phyloP scores from a whole-genome alignment of 2,113 vertebrate genomes.

The Lonchura striata region DNA sequence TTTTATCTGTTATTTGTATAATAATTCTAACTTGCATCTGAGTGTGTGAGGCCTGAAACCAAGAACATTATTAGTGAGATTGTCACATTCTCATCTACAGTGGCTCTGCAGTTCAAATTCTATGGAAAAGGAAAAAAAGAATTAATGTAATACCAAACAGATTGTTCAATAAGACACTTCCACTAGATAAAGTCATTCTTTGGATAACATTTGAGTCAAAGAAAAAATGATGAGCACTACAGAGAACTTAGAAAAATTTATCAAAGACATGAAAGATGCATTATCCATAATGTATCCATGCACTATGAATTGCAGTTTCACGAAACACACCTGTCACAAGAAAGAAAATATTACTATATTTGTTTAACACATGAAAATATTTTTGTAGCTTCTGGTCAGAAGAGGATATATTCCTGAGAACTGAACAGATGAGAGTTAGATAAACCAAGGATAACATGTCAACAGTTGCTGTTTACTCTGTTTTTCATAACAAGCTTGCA shows the following conservation, averaged over 20 bases:
- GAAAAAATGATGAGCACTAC: neutral
- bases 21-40: neutral
- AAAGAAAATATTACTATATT: neutral
- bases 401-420: neutral
- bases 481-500: neutral
- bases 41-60: neutral
- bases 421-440: neutral
- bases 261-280: neutral
- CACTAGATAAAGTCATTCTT: neutral
- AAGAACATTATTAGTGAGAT: neutral
- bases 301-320: neutral
- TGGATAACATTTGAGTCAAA: neutral
- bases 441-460: accelerated
- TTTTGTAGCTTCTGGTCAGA: neutral
- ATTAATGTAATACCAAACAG: neutral
- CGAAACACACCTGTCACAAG: neutral
- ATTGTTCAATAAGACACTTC: neutral
- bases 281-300: neutral
- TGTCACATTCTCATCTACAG: neutral
- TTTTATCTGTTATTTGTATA: neutral
- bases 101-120: neutral
- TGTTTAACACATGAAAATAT: neutral
- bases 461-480: neutral
- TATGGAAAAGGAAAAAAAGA: neutral
- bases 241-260: neutral